Conservation (phyloP, 2,888 invertebrate genomes). For the Sinotaia quadrata region DNA sequence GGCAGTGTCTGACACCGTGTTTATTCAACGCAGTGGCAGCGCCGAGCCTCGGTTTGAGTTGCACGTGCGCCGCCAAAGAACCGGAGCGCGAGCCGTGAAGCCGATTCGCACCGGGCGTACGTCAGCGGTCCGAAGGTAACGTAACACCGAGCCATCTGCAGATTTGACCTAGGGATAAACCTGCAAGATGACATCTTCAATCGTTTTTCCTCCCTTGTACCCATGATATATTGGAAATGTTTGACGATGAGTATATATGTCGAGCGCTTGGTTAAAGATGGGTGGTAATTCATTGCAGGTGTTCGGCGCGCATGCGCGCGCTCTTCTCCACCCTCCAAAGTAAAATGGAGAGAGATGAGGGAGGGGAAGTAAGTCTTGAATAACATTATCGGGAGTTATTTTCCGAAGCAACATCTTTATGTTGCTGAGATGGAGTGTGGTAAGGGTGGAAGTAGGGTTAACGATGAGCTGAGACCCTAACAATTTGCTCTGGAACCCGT, state of each 20-base stretch:
- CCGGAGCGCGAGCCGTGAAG: neutral
- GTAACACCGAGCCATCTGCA: conserved; percentile 17
- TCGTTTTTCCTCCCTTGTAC: conserved; percentile 18
- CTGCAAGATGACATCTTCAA: conserved; percentile 24
- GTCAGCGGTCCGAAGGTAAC: conserved; percentile 2
- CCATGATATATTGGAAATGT: too few relatives aligned
- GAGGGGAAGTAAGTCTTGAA: neutral
- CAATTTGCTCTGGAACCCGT: too few relatives aligned
- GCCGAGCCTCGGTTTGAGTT: conserved; percentile 1
- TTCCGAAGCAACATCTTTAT: conserved; percentile 16
- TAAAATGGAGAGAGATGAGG: neutral
- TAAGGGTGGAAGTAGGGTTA: too few relatives aligned
- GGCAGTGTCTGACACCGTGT: conserved; percentile 32
- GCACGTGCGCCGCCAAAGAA: conserved; percentile 22
- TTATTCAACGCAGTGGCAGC: conserved; percentile 13
- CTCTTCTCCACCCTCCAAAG: neutral
- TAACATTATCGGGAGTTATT: conserved; percentile 13
- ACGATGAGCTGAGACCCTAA: too few relatives aligned
- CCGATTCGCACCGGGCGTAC: neutral
- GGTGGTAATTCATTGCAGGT: conserved; percentile 4
- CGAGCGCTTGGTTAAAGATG: too few relatives aligned
- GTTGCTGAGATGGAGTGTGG: too few relatives aligned
- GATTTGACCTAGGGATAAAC: conserved; percentile 20
- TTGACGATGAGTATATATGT: too few relatives aligned
- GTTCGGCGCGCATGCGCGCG: conserved; percentile 21